Percentiles rank a stretch among this genome's conserved stretches.
Conservation (phyloP, 2,797 vertebrate species). For the Lagodon rhomboides region DNA sequence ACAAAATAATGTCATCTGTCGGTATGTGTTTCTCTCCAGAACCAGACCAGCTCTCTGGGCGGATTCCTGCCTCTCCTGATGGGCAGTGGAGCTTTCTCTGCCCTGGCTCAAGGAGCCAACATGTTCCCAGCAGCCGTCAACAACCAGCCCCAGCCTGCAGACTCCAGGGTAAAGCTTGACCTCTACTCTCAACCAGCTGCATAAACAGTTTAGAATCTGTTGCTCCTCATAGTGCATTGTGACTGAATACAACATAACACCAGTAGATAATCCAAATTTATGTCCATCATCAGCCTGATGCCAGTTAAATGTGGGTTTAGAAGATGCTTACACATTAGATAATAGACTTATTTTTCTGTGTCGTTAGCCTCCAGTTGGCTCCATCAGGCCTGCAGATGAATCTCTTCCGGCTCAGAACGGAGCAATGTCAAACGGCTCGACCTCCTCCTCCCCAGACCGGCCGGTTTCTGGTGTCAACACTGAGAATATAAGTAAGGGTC, state of each 20-base stretch:
- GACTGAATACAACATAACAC: background rate
- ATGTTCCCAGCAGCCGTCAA: constrained; percentile 12
- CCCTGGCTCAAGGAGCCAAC: constrained; percentile 55
- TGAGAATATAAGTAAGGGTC: constrained; percentile 36
- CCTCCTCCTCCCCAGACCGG: constrained; percentile 24
- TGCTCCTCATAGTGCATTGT: background rate
- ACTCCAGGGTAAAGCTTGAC: constrained; percentile 33
- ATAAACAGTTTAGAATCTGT: background rate
- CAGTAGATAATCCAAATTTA: background rate
- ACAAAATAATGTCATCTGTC: background rate
- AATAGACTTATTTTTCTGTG: background rate
- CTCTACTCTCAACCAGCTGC: background rate
- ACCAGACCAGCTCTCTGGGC: constrained; percentile 76
- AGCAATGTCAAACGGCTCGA: constrained; percentile 36
- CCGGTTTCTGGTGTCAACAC: background rate
- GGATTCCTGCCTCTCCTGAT: constrained; percentile 85
- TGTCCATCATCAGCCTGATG: background rate
- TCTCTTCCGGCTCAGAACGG: constrained; percentile 39
- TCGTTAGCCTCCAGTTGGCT: constrained; percentile 7
- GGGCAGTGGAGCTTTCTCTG: constrained; percentile 74
- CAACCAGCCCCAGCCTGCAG: constrained; percentile 29
- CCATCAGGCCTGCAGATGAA: constrained; percentile 28
- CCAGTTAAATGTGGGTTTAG: background rate
- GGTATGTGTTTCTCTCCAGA: constrained; percentile 67
- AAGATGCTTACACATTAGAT: background rate